Base-by-base conservation (phyloP, 1,140 invertebrate species). In the Lepidurus couesii region DNA sequence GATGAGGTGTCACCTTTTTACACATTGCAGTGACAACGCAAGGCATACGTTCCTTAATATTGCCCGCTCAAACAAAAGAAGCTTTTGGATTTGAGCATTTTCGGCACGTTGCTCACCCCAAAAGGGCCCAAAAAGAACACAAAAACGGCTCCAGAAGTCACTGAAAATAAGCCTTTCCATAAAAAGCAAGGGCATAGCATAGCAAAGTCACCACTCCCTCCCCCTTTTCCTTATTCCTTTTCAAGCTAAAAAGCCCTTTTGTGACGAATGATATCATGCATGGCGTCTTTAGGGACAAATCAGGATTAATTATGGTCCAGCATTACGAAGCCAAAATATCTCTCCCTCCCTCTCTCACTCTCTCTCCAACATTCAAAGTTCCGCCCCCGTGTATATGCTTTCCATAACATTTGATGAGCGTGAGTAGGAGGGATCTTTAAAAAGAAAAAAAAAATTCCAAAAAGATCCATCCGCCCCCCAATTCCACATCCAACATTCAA, bases 271-370 rank as follows among this genome's bases (percentile, higher is more conserved):
- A 65, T 65, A 21, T 65, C 53, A 65, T 65, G 53, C 53, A 16
- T 21, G 53, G 53, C 53, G 53, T 21, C 53, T 65, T 65, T 65
- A 65, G 53, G 53, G 53, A 65, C 53, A 65, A 65, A 65, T 65
- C 53, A 65, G 53, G 53, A 65, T 65, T 65, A 65, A 65, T 65
- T 65, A 65, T 65, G 53, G 53, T 65, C 53, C 53, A 65, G 53
- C 53, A 65, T 65, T 65, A 65, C 53, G 16, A 7, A 7, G 53
- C 53, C 21, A 13, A 65, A 65, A 65, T 11, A 10, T 21, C 53
- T 16, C 53, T 4, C 34, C 34, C 34, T 24, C 26, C 26, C 26
- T 34, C 26, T 34, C 26, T 34, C 26, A 34, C 26, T 34, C 34
- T 4, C 34, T 34, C 34, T 34, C 53, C 53, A 65, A 21, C 53